These are phyloP conservation scores for Tauraco hartlaubi DNA, from an alignment of 2,797 vertebrate genomes.

Conservation along the genomic window DNA sequence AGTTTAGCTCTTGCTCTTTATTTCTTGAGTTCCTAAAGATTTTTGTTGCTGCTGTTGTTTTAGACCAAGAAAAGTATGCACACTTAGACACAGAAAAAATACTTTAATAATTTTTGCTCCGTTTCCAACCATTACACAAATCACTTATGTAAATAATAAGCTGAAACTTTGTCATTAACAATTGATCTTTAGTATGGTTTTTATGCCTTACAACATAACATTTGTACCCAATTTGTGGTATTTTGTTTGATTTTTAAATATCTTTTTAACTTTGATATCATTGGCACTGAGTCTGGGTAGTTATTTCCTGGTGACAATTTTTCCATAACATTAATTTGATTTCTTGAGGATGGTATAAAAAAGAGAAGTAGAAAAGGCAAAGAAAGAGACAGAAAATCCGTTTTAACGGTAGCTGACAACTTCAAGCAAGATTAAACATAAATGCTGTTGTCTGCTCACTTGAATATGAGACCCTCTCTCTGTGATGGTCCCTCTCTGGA, in stretches of 20 bases:
- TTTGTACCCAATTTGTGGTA: conserved; percentile 18
- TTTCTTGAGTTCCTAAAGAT: not conserved
- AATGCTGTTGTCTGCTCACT: not conserved
- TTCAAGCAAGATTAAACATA: conserved; percentile 33
- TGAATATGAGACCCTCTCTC: not conserved
- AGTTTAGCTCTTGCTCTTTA: not conserved
- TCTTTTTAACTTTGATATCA: conserved; percentile 52
- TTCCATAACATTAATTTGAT: conserved; percentile 61
- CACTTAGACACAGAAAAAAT: not conserved
- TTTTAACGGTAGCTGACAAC: conserved; percentile 40
- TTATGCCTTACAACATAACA: conserved; percentile 23
- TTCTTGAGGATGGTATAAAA: conserved; percentile 25
- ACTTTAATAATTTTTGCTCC: not conserved
- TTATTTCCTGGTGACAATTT: conserved; percentile 52
- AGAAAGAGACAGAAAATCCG: not conserved
- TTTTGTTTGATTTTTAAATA: conserved; percentile 66
- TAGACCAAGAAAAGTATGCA: conserved; percentile 15
- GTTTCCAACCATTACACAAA: not conserved
- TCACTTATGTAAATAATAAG: not conserved
- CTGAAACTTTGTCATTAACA: conserved; percentile 46
- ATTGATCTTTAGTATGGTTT: conserved; percentile 36
- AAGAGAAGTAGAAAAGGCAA: not conserved
- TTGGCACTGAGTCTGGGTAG: conserved; percentile 35
- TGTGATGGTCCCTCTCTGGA: not conserved
- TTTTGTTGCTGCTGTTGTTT: not conserved